Evolutionary conservation across 37 sponge, comb jelly and placozoan genomes (phyloP).

Genomic region (Sycon ciliatum): DNA sequence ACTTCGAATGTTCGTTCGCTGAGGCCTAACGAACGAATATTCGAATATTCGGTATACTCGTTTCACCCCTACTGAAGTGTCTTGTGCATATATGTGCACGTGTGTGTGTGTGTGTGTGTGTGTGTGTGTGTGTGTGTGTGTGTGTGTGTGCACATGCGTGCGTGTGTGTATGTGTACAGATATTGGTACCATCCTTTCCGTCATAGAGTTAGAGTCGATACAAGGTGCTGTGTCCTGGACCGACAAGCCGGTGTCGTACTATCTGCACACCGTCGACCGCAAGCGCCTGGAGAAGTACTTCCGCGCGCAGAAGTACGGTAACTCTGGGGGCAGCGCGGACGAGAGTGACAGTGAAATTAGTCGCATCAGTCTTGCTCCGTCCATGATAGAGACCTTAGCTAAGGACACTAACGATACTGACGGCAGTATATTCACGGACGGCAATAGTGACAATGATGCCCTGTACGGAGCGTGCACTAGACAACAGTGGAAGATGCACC

Average conservation of each 20-base stretch:
- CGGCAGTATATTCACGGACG: too few species aligned
- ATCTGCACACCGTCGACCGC: slow-evolving; percentile 81
- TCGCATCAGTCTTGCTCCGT: too few species aligned
- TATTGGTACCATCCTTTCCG: slow-evolving; percentile 84
- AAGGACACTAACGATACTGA: too few species aligned
- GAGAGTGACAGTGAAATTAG: too few species aligned
- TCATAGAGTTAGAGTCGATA: slow-evolving; percentile 63
- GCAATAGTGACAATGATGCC: too few species aligned
- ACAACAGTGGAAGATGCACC: too few species aligned
- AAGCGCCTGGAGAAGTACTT: slow-evolving; percentile 5
- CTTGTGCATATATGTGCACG: background rate
- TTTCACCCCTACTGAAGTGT: background rate
- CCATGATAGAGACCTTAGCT: too few species aligned
- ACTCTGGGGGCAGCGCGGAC: too few species aligned
- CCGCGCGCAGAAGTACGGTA: background rate
- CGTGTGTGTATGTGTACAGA: slow-evolving; percentile 45
- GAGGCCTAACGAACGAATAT: background rate
- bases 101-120: slow-evolving; percentile 16
- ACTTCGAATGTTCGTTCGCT: too few species aligned
- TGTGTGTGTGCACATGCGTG: slow-evolving; percentile 27
- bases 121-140: slow-evolving; percentile 38
- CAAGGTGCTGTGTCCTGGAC: slow-evolving; percentile 93
- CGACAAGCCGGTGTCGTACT: slow-evolving; percentile 83
- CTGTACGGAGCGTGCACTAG: too few species aligned
- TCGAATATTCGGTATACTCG: slow-evolving; percentile 16